Conservation (phyloP, 2,113 vertebrate genomes). For the Kobus ellipsiprymnus region DNA sequence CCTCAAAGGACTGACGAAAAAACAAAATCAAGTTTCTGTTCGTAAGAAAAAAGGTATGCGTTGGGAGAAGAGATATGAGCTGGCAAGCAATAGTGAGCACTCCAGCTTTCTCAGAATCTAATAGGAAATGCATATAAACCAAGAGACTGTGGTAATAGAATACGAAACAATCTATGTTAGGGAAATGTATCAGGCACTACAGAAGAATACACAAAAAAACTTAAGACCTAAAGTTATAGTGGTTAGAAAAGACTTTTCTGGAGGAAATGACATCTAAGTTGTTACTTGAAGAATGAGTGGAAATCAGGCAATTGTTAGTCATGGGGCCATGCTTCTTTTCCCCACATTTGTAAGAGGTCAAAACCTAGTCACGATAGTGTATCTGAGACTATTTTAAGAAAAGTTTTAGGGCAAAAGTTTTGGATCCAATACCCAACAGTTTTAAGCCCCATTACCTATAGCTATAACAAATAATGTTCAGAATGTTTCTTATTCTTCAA, state of each 20-base stretch:
- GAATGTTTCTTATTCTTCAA: neutral
- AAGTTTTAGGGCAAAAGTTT: neutral
- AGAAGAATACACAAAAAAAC: neutral
- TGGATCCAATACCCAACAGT: neutral
- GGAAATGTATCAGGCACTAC: too few relatives aligned
- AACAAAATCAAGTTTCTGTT: neutral
- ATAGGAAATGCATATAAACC: neutral
- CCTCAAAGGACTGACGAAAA: neutral
- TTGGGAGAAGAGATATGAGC: neutral
- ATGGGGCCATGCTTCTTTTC: rapidly evolving
- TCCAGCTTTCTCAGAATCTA: neutral
- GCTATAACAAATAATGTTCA: neutral
- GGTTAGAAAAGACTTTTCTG: neutral
- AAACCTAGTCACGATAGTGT: neutral
- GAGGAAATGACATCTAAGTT: neutral
- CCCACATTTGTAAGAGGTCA: neutral
- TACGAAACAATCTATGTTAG: too few relatives aligned
- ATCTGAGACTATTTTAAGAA: neutral
- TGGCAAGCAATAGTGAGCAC: neutral
- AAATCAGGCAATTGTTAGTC: neutral
- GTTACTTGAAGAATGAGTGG: neutral
- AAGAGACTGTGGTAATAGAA: neutral
- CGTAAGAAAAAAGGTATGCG: neutral
- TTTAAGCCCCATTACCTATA: neutral
- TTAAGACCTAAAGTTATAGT: neutral